Conservation (phyloP, 2,113 vertebrate species). For the Triplophysa dalaica region DNA sequence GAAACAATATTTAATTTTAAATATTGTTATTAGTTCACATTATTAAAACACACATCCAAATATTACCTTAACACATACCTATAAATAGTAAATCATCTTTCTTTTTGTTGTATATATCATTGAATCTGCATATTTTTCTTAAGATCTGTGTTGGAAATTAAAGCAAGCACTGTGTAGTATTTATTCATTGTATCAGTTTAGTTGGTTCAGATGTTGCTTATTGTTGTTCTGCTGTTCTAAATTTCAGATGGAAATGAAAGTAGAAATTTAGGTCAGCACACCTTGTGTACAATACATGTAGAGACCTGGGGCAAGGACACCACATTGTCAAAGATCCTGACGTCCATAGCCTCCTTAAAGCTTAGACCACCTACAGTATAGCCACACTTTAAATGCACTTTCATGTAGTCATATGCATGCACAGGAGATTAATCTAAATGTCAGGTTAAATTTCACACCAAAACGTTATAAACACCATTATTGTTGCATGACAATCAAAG, state of each 20-base stretch:
- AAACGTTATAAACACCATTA: too few species aligned
- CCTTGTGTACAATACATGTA: background rate
- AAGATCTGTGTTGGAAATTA: background rate
- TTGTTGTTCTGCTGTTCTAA: background rate
- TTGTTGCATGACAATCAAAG: too few species aligned
- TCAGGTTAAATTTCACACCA: too few species aligned
- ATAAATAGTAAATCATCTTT: too few species aligned
- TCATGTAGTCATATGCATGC: too few species aligned
- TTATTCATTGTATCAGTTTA: background rate
- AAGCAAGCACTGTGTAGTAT: background rate
- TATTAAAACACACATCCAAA: too few species aligned
- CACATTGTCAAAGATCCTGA: constrained; percentile 11
- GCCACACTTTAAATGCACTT: background rate
- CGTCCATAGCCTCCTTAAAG: background rate
- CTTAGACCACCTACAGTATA: background rate
- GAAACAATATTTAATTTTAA: too few species aligned
- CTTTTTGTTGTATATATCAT: background rate
- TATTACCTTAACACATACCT: too few species aligned
- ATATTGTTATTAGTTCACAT: too few species aligned
- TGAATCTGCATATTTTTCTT: background rate
- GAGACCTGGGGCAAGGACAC: constrained; percentile 14
- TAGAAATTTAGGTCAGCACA: constrained; percentile 12
- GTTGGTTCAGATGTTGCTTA: background rate
- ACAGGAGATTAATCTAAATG: too few species aligned
- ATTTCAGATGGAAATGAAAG: background rate